Evolutionary conservation across 1,140 invertebrate genomes (phyloP), one percentile per base, ranked within the genome.

Genomic region (Drosophila biarmipes): DNA sequence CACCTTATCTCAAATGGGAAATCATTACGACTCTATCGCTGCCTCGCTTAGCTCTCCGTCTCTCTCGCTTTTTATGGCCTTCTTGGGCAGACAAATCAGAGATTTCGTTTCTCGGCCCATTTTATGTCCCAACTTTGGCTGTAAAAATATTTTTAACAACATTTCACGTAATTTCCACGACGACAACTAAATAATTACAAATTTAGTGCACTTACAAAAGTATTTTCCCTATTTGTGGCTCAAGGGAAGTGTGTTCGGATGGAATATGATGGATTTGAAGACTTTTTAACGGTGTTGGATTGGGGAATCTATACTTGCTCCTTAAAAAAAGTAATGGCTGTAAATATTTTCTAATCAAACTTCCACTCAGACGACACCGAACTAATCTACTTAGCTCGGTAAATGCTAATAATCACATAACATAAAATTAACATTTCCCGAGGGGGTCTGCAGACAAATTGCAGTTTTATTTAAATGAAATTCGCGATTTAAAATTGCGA

Each of bases 1-100:
- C 62, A 75, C 75, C 82, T 89, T 87, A 87, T 87, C 82, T 87
- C 71, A 69, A 89, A 87, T 87, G 82, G 75, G 82, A 89, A 87
- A 87, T 87, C 82, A 87, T 89, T 87, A 84, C 75, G 51, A 62
- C 58, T 40, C 55, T 57, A 31, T 42, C 24, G 27, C 46, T 45
- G 14, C 35, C 31, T 45, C 27, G 38, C 34, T 24, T 5, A 29
- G 29, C 43, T 21, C 7, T 35, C n/a, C n/a, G 57, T 63, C 10
- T n/a, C 19, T 21, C 52, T 45, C 1, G 29, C 11, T 40, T 66
- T 63, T 67, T 42, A 66, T 67, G 59, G 68, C 67, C 64, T 87
- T 81, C 77, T 86, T 67, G 68, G 68, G 48, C 73, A 81, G 67
- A 80, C 72, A 80, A 68, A 75, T 79, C 80, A 72, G 56, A 79